Evolutionary conservation across 2,888 invertebrate species (phyloP), one percentile per base, ranked within the genome.

Genomic region (Agelastica alni): DNA sequence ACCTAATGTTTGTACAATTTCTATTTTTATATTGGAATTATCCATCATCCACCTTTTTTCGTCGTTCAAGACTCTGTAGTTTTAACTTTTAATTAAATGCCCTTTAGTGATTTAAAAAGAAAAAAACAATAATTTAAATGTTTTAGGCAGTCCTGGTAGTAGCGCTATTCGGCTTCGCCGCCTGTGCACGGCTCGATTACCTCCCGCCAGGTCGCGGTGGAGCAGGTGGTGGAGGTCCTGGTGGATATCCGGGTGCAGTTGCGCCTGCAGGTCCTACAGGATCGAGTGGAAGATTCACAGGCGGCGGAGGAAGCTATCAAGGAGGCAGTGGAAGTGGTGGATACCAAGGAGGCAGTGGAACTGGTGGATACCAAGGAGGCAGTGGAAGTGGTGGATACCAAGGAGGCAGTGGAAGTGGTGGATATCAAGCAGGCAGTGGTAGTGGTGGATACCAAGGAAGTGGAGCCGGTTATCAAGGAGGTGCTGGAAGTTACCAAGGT

Each of bases 161-260:
- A n/a, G 68, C 67, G 49, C 47, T 71, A 4, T 49, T 69, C 36
- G 69, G 69, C 53, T 43, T 68, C 13, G 66, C 65, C 34, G 59
- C 66, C 3, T 68, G 66, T 49, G 71, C 67, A 26, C 68, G 71
- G 4, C 62, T 72, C 1, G 71, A 72, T 47, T 70, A 70, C 55
- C 66, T 70, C 10, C 70, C 70, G 4, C 70, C 68, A 10, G 53
- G 59, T 6, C 64, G 64, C 22, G 58, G 66, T 2, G 62, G 63
- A 4, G 49, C 54, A 12, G 60, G 56, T 22, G 59, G 62, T 12
- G 54, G 60, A 2, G 53, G 58, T 1, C 51, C 49, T 28, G 44
- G 54, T 16, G 58, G 56, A n/a, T 52, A 46, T 10, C 53, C 58
- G n/a, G 56, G 59, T 4, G 55, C 45, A 2, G 39, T 36, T 6